Evolutionary conservation across 2,888 invertebrate genomes (phyloP), one percentile per base, ranked within the genome.

Genomic region (Euplagia quadripunctaria): DNA sequence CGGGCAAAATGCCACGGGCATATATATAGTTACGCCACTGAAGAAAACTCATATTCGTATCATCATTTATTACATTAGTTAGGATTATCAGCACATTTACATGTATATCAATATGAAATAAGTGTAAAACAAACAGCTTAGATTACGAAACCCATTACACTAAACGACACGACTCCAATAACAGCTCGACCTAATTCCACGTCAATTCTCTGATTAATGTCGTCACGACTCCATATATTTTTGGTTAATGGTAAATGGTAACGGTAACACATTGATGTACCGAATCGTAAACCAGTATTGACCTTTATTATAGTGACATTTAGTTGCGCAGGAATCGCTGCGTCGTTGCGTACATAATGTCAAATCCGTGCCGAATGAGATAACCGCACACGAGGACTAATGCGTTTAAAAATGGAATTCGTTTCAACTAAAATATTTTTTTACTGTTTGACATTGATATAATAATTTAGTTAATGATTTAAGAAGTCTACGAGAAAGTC

Each of bases 251-350:
- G n/a, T n/a, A n/a, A n/a, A n/a, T 74, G 73, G 66, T 85, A 84
- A 84, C 84, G 85, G 85, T 83, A 83, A 76, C 83, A 74, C 31
- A 71, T 67, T 73, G 82, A 72, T 79, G 79, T 74, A 79, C 71
- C 68, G 71, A 83, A 79, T 74, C 71, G 61, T 80, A 85, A 74
- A 80, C 84, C 83, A 80, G 78, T 78, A 76, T 78, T 89, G 89
- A 92, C 94, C 91, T 93, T 92, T 92, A 83, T 61, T 78, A 75
- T 85, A 84, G 86, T 93, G 93, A 91, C 93, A 93, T 94, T 94
- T 92, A 67, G 84, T 81, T 90, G 72, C 66, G 61, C 63, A 58
- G 88, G 69, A 89, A 88, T 90, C 80, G 85, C 71, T 81, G 31
- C 61, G 61, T 61, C 61, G 86, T 86, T 92, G 91, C 92, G 91